A percentile compares a stretch with the other conserved stretches of the same genome.
Conservation (phyloP, 2,797 vertebrate genomes). For the Lepus townsendii region DNA sequence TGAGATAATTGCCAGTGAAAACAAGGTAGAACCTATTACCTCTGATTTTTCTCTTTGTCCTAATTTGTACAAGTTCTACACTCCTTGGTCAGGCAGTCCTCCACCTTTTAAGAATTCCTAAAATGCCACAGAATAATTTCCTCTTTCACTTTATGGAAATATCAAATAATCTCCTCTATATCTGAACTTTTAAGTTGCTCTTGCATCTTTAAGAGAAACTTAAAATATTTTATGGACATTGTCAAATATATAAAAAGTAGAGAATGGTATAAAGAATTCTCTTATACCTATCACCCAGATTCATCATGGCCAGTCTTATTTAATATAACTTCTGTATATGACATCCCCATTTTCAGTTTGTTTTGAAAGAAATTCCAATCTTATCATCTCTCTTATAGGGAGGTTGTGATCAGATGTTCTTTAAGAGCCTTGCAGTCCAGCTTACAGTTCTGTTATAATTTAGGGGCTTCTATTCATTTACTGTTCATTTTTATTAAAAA, state of each 20-base stretch:
- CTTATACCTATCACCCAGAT: not conserved
- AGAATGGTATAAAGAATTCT: not conserved
- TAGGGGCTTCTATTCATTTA: not conserved
- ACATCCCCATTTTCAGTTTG: not conserved
- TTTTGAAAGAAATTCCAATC: not conserved
- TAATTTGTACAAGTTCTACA: not conserved
- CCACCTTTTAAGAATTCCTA: not conserved
- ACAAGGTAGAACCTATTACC: not conserved
- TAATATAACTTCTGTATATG: not conserved
- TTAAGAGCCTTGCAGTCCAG: not conserved
- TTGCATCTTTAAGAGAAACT: not conserved
- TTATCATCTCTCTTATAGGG: not conserved
- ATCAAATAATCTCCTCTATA: not conserved
- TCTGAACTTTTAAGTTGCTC: conserved; percentile 23
- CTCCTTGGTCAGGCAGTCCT: not conserved
- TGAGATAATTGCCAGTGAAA: not conserved
- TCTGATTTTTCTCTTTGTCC: conserved; percentile 29
- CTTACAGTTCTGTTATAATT: not conserved
- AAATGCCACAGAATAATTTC: not conserved
- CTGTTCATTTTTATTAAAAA: conserved; percentile 34
- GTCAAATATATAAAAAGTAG: not conserved
- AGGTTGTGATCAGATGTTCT: not conserved
- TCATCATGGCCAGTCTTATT: not conserved
- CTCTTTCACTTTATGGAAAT: not conserved
- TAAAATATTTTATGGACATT: not conserved